Conservation (phyloP, 1,140 invertebrate genomes). For the Eulimnadia texana region DNA sequence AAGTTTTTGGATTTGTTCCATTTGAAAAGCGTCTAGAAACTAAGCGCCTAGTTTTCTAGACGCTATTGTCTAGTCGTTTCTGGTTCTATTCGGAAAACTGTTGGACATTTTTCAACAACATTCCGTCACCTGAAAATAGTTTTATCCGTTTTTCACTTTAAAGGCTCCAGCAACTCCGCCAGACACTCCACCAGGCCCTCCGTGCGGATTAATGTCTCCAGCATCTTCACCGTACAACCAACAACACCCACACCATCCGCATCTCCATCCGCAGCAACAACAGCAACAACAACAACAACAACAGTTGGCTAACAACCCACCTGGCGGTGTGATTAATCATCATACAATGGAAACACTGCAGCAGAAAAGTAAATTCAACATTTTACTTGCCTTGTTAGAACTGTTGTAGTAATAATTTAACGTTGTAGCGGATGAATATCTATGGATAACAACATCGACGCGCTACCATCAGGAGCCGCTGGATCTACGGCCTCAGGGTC, state of each 20-base stretch:
- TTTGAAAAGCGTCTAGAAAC: too few relatives aligned
- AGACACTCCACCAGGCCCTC: slow-evolving; percentile 51
- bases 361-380: slow-evolving; percentile 2
- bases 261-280: slow-evolving; percentile 27
- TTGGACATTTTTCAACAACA: slow-evolving; percentile 1
- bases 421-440: background rate
- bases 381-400: background rate
- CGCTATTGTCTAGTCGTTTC: too few relatives aligned
- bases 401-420: too few relatives aligned
- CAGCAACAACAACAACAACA: slow-evolving; percentile 27
- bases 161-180: slow-evolving; percentile 51
- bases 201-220: slow-evolving; percentile 31
- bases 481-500: slow-evolving; percentile 57
- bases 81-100: too few relatives aligned
- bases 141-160: too few relatives aligned
- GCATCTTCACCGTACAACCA: slow-evolving; percentile 25
- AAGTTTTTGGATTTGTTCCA: too few relatives aligned
- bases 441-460: slow-evolving; percentile 20
- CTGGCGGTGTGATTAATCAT: background rate
- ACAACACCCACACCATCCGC: slow-evolving; percentile 18
- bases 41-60: too few relatives aligned
- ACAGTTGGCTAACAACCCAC: slow-evolving; percentile 24
- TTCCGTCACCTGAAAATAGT: too few relatives aligned
- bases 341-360: background rate
- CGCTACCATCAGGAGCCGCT: slow-evolving; percentile 46